Evolutionary conservation across 2,888 invertebrate species (phyloP).

Genomic region (Laothoe populi): DNA sequence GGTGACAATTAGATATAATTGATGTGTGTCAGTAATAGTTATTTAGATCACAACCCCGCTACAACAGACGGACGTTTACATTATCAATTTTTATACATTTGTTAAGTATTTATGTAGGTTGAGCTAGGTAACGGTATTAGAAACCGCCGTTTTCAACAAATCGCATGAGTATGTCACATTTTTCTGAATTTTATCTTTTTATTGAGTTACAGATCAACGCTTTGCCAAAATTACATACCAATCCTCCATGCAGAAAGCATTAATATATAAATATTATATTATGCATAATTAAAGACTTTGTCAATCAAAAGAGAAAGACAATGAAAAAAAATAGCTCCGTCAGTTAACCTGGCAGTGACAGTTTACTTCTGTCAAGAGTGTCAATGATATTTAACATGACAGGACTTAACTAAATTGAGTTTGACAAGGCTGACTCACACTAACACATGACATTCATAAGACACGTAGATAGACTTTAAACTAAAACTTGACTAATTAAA

Average conservation of each 20-base stretch:
- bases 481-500: too few relatives aligned
- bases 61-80: slow-evolving; percentile 35
- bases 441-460: too few relatives aligned
- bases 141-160: slow-evolving; percentile 20
- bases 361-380: too few relatives aligned
- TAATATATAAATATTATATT: background rate
- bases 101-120: slow-evolving; percentile 35
- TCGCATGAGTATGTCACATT: background rate
- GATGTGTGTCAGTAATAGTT: background rate
- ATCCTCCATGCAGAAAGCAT: background rate
- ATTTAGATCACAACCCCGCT: slow-evolving; percentile 35
- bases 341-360: too few relatives aligned
- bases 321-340: too few relatives aligned
- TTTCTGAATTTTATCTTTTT: background rate
- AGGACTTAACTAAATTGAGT: too few relatives aligned
- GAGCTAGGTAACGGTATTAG: slow-evolving; percentile 34
- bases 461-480: too few relatives aligned
- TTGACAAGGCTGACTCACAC: too few relatives aligned
- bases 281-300: too few relatives aligned
- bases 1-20: background rate
- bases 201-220: slow-evolving; percentile 13
- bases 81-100: slow-evolving; percentile 40
- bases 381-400: too few relatives aligned
- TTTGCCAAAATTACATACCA: background rate
- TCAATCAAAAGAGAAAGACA: too few relatives aligned